These are phyloP conservation scores for Acrocyrtus sp. DNA, from an alignment of 2,888 invertebrate genomes.

Conservation along the genomic window DNA sequence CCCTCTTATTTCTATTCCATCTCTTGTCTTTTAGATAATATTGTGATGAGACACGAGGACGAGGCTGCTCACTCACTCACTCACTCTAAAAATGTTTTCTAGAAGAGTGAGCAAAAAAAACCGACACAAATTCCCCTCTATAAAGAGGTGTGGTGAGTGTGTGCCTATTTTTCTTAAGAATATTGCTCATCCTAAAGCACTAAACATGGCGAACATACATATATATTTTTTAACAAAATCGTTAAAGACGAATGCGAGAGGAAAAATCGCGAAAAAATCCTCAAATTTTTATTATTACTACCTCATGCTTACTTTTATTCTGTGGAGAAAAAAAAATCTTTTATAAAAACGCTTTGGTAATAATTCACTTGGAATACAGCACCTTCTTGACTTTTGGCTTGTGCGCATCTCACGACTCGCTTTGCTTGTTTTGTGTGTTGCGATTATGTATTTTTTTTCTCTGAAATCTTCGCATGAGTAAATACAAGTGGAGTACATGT, in stretches of 20 bases:
- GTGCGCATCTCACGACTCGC: conserved; percentile 52
- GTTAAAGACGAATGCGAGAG: conserved; percentile 38
- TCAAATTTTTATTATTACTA: conserved; percentile 44
- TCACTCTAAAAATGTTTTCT: too few species aligned
- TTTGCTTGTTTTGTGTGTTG: conserved; percentile 11
- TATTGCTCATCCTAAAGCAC: neutral
- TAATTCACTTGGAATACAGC: conserved; percentile 40
- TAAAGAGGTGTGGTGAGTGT: conserved; percentile 27
- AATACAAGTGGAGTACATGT: too few species aligned
- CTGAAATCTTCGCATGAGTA: too few species aligned
- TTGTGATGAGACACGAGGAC: too few species aligned
- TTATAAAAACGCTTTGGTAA: conserved; percentile 20
- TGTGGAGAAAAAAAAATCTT: neutral
- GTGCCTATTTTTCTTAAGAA: conserved; percentile 3
- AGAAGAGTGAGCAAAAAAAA: too few species aligned
- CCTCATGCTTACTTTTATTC: conserved; percentile 18
- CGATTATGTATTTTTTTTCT: too few species aligned
- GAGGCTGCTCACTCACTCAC: too few species aligned
- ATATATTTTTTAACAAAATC: conserved; percentile 8
- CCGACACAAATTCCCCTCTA: neutral
- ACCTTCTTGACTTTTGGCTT: conserved; percentile 49
- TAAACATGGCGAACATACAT: neutral
- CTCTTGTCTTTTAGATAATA: too few species aligned
- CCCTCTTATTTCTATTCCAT: too few species aligned
- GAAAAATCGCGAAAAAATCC: conserved; percentile 36